phyloP scores from a whole-genome alignment of 2,888 invertebrate genomes.

The Operophtera brumata region DNA sequence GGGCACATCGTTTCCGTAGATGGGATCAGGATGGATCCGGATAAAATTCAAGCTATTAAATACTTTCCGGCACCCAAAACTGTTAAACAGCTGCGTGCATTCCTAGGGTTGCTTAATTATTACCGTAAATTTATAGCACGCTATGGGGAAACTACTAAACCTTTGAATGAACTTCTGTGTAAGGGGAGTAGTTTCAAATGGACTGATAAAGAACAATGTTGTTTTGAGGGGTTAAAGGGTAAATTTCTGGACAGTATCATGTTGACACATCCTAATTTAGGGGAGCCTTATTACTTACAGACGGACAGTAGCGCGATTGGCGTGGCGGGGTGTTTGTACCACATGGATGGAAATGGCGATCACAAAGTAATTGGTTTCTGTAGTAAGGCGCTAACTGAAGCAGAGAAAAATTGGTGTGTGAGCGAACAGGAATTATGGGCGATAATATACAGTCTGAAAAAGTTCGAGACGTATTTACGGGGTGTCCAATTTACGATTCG shows the following conservation, averaged over 20 bases:
- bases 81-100: neutral
- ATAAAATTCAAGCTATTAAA: neutral
- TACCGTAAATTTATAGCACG: neutral
- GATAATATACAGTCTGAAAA: neutral
- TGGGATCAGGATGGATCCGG: neutral
- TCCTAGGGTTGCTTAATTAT: neutral
- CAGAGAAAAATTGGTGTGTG: constrained; percentile 1
- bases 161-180: constrained; percentile 1
- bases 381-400: neutral
- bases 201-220: too few relatives aligned
- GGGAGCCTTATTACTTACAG: too few relatives aligned
- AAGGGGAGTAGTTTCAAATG: too few relatives aligned
- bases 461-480: constrained; percentile 3
- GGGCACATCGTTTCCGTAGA: neutral
- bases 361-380: too few relatives aligned
- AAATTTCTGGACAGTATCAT: too few relatives aligned
- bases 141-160: neutral
- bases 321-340: too few relatives aligned
- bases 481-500: neutral
- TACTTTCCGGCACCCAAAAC: constrained; percentile 1
- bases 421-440: constrained; percentile 3
- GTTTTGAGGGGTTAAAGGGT: too few relatives aligned
- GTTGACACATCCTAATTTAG: too few relatives aligned
- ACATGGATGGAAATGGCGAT: too few relatives aligned
- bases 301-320: too few relatives aligned